These are phyloP conservation scores for Chrysolina americana DNA, from an alignment of 2,888 invertebrate genomes.

Conservation along the genomic window DNA sequence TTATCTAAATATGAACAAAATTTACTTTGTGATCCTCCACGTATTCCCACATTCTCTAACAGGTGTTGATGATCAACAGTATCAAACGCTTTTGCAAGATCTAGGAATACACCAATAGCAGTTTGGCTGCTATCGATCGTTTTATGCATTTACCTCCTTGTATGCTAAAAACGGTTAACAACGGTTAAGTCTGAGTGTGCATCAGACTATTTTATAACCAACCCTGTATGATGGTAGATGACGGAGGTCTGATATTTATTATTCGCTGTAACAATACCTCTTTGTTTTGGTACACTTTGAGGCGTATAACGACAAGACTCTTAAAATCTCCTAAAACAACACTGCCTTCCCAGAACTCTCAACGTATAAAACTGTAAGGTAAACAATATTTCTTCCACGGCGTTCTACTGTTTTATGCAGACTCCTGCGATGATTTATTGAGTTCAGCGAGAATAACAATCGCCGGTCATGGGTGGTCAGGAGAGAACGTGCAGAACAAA, in stretches of 20 bases:
- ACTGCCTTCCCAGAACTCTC: slow-evolving; percentile 6
- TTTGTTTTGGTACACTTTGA: not conserved
- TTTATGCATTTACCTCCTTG: no score
- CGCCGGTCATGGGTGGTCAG: slow-evolving; percentile 49
- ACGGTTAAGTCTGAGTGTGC: no score
- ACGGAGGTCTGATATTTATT: not conserved
- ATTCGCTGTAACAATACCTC: not conserved
- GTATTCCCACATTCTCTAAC: no score
- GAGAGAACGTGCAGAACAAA: slow-evolving; percentile 40
- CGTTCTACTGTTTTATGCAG: slow-evolving; percentile 47
- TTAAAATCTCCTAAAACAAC: slow-evolving; percentile 21
- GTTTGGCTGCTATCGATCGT: no score
- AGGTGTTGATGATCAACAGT: no score
- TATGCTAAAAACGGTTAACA: no score
- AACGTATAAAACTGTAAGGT: not conserved
- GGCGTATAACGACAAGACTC: not conserved
- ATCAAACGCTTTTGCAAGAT: no score
- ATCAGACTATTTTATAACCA: no score
- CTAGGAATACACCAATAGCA: no score
- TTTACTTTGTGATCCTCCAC: no score
- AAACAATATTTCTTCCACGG: slow-evolving; percentile 21
- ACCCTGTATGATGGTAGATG: no score
- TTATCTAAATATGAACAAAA: no score
- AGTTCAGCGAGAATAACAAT: slow-evolving; percentile 47
- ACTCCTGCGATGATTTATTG: slow-evolving; percentile 48